phyloP scores from a whole-genome alignment of 64 coral and sea anemone genomes.

The Stichodactyla helianthus region DNA sequence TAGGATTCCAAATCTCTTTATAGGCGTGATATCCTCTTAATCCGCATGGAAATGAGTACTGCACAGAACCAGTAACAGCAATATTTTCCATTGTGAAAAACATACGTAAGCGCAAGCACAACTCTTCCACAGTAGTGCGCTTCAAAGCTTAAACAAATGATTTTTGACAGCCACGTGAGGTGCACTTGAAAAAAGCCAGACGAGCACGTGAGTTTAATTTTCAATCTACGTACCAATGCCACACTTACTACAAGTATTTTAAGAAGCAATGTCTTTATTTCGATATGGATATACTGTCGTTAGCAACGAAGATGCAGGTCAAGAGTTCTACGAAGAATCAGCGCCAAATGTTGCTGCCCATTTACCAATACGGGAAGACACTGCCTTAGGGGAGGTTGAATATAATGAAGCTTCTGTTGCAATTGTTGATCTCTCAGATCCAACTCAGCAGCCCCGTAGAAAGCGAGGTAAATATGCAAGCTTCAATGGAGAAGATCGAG shows the following conservation, averaged over 20 bases:
- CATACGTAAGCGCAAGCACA: not conserved
- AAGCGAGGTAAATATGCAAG: conserved; percentile 38
- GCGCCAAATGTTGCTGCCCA: not conserved
- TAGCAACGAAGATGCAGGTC: not conserved
- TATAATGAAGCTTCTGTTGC: conserved; percentile 23
- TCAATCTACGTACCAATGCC: no score
- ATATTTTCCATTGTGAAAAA: not conserved
- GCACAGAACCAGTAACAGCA: not conserved
- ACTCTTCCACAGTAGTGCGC: no score
- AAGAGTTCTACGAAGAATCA: not conserved
- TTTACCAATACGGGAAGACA: conserved; percentile 40
- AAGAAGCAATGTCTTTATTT: conserved; percentile 17
- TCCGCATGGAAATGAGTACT: conserved; percentile 26
- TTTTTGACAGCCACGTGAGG: not conserved
- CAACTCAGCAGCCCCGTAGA: not conserved
- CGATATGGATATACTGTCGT: conserved; percentile 26
- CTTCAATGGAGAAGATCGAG: conserved; percentile 32
- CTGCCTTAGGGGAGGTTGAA: conserved; percentile 5
- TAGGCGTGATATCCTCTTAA: conserved; percentile 36
- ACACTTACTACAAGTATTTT: no score
- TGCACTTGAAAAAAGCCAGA: not conserved
- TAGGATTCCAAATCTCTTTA: conserved; percentile 48
- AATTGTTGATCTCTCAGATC: conserved; percentile 19
- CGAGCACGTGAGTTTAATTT: not conserved
- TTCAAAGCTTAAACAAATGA: not conserved